Evolutionary conservation across 2,113 vertebrate genomes (phyloP).

Genomic region (Hydrochoerus hydrochaeris): DNA sequence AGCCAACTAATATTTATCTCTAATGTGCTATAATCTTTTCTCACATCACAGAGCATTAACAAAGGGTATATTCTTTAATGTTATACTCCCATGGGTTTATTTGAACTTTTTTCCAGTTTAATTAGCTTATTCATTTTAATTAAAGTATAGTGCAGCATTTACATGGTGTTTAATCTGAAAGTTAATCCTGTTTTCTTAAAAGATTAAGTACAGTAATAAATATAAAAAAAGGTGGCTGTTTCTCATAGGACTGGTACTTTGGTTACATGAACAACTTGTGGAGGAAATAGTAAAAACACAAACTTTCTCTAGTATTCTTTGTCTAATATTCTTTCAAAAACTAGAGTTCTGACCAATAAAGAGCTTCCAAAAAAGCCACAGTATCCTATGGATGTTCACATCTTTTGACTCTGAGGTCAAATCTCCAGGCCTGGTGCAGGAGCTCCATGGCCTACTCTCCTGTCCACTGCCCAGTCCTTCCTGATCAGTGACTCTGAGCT

Average conservation of each 20-base stretch:
- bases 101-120: constrained; percentile 76
- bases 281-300: constrained; percentile 51
- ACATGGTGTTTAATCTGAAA: constrained; percentile 81
- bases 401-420: constrained; percentile 2
- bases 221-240: constrained; percentile 75
- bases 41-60: constrained; percentile 70
- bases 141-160: constrained; percentile 76
- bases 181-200: constrained; percentile 80
- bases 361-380: neutral
- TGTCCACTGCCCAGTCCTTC: neutral
- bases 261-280: constrained; percentile 55
- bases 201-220: constrained; percentile 81
- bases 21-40: constrained; percentile 73
- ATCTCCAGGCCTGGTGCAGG: neutral
- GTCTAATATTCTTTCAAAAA: constrained; percentile 34
- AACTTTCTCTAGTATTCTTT: constrained; percentile 45
- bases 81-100: constrained; percentile 66
- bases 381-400: neutral
- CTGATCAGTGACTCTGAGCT: neutral
- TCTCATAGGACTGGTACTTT: constrained; percentile 68
- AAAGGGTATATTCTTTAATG: constrained; percentile 79
- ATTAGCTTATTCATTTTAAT: constrained; percentile 80
- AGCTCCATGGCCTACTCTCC: neutral
- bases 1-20: constrained; percentile 78
- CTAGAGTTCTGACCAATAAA: constrained; percentile 39